Evolutionary conservation across 2,113 vertebrate genomes (phyloP), one percentile per base, ranked within the genome.

Genomic region (Urocitellus parryii): DNA sequence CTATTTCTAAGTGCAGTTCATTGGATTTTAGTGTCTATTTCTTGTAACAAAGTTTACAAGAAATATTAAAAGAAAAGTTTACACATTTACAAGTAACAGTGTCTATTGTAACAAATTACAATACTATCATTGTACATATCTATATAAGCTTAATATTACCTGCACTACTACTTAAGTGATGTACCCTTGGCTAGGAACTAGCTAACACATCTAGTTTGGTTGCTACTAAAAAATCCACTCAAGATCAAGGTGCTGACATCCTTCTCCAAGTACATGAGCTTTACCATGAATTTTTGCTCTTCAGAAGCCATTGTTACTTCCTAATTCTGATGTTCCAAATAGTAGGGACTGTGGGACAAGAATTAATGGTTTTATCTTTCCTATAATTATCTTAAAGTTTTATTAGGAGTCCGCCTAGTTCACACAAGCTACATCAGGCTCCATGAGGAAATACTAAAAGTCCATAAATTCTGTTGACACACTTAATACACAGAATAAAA

Each of bases 401-500:
- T 80, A 63, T 67, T 77, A 91, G 48, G 29, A 67, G 14, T 63
- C 32, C 12, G 70, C 13, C n/a, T 85, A 91, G 42, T 91, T 91
- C 12, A 32, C 14, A 74, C 39, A 61, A 85, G 72, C 9, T 84
- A 20, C 8, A 51, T 2, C 45, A 72, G 45, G 12, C 63, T 67
- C 65, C 56, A 8, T 97, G 85, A 88, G 18, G 6, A 32, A 87
- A 90, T 48, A 63, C 8, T 83, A 83, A 92, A 94, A 61, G 42
- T 90, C 92, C 29, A 3, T 58, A 82, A 79, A 9, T 93, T 94
- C 73, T 70, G 17, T 8, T 37, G 51, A 74, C 39, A 9, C 12
- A 83, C 45, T 96, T 90, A 82, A 73, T 78, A 90, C 4, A 83
- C 6, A 87, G 45, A 86, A 88, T 74, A 81, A 88, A 86, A 88